Base-by-base conservation (phyloP, 2,797 vertebrate species). In the Pampus argenteus region DNA sequence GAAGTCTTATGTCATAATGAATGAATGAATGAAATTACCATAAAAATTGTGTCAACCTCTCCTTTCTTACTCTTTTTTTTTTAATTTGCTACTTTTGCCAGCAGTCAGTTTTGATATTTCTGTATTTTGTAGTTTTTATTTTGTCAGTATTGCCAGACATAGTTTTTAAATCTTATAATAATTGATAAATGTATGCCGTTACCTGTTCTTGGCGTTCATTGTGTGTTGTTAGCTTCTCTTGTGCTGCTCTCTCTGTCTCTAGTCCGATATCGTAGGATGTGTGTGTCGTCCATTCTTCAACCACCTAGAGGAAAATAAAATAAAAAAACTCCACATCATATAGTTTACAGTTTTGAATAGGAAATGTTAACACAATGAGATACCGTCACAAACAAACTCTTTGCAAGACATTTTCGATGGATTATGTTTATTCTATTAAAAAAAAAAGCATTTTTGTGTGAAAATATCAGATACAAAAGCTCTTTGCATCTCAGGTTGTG, bases 161-260 rank as follows among this genome's bases (percentile, higher is more conserved):
- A 8, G 22, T 36, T 47, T 40, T 14, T 14, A 52, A 17, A 9
- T 15, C 5, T 7, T 65, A 15, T 18, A 22, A 26, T 8, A 49
- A 31, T 20, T 4, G 11, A 14, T 6, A 13, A 20, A 5, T n/a
- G 22, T 5, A 7, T 15, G 8, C 7, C 2, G 9, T 66, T 78
- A 95, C 97, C 95, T 95, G 91, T 85, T 93, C 88, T 66, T 91
- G 87, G 61, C 93, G 88, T 87, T 81, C 34, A 6, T 76, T 62
- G 58, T 95, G 92, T 85, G 88, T 83, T 86, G 83, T 78, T 28
- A 92, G 78, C 65, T 88, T 87, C 72, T 94, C 90, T 76, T 90
- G 86, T 81, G 89, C 67, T 72, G 83, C 90, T 76, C 68, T 78
- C 75, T 54, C 89, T 0, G 89, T 76, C 84, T 93, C 88, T 86